These are phyloP conservation scores for Hestina assimilis DNA, from an alignment of 1,140 invertebrate genomes.

Conservation along the genomic window DNA sequence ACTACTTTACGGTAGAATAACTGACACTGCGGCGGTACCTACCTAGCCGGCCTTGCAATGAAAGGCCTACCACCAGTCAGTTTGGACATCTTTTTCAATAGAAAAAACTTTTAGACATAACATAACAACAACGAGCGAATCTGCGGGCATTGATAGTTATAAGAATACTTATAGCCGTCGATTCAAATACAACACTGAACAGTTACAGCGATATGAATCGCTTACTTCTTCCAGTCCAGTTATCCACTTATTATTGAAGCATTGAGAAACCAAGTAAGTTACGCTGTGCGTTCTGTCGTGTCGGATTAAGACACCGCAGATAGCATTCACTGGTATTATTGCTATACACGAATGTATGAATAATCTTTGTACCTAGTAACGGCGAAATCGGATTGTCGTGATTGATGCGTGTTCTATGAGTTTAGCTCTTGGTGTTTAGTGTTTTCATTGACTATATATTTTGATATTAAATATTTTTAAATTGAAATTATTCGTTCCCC, in stretches of 20 bases:
- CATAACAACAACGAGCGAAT: neutral
- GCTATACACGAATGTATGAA: conserved; percentile 18
- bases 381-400: conserved; percentile 22
- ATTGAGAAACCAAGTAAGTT: conserved; percentile 18
- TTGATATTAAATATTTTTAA: too few species aligned
- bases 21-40: too few species aligned
- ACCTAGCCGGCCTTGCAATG: too few species aligned
- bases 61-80: too few species aligned
- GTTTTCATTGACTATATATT: neutral
- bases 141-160: neutral
- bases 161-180: neutral
- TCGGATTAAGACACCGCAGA: conserved; percentile 23
- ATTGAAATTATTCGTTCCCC: too few species aligned
- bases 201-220: conserved; percentile 25
- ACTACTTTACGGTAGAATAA: too few species aligned
- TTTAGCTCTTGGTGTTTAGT: neutral
- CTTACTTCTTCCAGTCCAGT: conserved; percentile 25
- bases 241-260: conserved; percentile 21
- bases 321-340: conserved; percentile 9
- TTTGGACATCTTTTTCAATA: too few species aligned
- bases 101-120: too few species aligned
- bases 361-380: conserved; percentile 13
- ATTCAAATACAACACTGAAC: conserved; percentile 15
- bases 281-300: conserved; percentile 16
- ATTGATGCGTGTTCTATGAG: conserved; percentile 12